Evolutionary conservation across 2,797 vertebrate genomes (phyloP), one percentile per base, ranked within the genome.

Genomic region (Acipenser ruthenus): DNA sequence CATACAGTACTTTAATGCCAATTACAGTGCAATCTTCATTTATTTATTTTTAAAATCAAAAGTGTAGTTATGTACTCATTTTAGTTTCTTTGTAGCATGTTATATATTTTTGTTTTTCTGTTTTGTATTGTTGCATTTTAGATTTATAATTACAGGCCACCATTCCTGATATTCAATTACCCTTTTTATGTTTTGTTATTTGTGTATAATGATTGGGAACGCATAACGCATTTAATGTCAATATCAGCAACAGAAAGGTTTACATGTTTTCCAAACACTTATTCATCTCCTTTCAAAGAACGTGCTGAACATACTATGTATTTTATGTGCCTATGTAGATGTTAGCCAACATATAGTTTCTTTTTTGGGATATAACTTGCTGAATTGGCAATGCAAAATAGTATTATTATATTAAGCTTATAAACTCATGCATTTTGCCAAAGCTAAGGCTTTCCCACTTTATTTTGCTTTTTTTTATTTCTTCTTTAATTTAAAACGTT

Each of bases 1-100:
- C 94, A 95, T 96, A 93, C 95, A 94, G 94, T 97, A 95, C 96
- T 97, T 99, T 97, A 97, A 97, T 94, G 93, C 93, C 93, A 97
- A 97, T 96, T 96, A 97, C 94, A 97, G 96, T 99, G 97, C 97
- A 99, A 98, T 99, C 93, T 93, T 92, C 85, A 87, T 90, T 98
- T 99, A 99, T 99, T 99, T 99, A 99, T 99, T 99, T 93, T 97
- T 93, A 90, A 93, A 90, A 75, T 86, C 88, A 88, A 37, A 37
- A 92, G 87, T 94, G 90, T 94, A 94, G 91, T 92, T 95, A 93
- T 93, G 90, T 96, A 96, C 94, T 94, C 94, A 94, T 93, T 90
- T 90, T 81, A 85, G 86, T 84, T 53, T 72, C 81, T 87, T 89
- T 77, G 80, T 95, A 96, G 94, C 95, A 97, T 95, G 93, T 92